These are phyloP conservation scores for Plebejus anna DNA, from an alignment of 2,888 invertebrate species.

Conservation along the genomic window DNA sequence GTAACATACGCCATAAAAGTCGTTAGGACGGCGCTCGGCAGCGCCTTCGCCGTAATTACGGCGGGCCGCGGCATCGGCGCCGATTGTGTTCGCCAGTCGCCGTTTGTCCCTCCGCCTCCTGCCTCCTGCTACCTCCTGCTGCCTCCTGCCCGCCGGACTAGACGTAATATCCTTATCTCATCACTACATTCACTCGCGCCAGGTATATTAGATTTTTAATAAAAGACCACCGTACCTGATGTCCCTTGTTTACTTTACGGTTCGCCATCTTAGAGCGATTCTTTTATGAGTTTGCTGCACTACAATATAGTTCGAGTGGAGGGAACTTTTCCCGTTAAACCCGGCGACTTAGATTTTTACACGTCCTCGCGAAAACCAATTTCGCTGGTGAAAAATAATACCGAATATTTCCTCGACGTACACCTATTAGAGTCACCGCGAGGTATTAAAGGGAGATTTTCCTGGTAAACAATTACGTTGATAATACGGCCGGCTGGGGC, in stretches of 20 bases:
- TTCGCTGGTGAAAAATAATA: slow-evolving; percentile 7
- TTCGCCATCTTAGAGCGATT: neutral
- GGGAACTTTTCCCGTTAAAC: slow-evolving; percentile 2
- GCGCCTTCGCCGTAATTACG: slow-evolving; percentile 76
- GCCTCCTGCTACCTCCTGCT: slow-evolving; percentile 33
- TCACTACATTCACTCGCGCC: slow-evolving; percentile 21
- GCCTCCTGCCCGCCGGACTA: slow-evolving; percentile 63
- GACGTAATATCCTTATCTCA: slow-evolving; percentile 53
- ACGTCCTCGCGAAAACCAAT: neutral
- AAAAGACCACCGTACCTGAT: slow-evolving; percentile 18
- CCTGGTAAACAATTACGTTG: slow-evolving; percentile 45
- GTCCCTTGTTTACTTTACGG: slow-evolving; percentile 17
- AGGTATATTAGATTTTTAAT: slow-evolving; percentile 27
- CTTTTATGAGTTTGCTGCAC: neutral
- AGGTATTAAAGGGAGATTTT: slow-evolving; percentile 30
- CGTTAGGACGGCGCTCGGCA: slow-evolving; percentile 73
- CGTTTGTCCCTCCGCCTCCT: slow-evolving; percentile 41
- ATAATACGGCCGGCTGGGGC: slow-evolving; percentile 53
- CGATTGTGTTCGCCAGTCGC: slow-evolving; percentile 50
- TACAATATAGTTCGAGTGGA: neutral
- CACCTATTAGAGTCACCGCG: slow-evolving; percentile 12
- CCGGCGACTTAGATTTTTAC: slow-evolving; percentile 1
- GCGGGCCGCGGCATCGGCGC: slow-evolving; percentile 53
- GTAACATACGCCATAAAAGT: slow-evolving; percentile 80
- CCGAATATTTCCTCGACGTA: slow-evolving; percentile 1